A percentile compares a stretch with the other conserved stretches of the same genome.
phyloP scores from a whole-genome alignment of 1,140 invertebrate genomes.

The Lasioglossum baleicum region DNA sequence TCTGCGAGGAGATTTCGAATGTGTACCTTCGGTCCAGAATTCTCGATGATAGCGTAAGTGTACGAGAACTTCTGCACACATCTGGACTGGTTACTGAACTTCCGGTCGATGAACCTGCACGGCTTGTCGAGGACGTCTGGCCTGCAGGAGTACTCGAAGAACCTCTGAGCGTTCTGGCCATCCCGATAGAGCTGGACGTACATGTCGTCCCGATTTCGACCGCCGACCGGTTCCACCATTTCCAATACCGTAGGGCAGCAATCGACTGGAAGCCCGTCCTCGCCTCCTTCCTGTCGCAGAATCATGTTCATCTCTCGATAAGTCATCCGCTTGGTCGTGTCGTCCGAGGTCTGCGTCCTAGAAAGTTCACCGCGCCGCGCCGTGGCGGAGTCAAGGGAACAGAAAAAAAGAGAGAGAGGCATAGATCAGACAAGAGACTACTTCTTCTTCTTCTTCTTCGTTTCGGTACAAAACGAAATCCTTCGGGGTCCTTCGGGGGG shows the following conservation, averaged over 20 bases:
- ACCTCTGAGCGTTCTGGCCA: constrained; percentile 83
- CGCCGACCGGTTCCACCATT: constrained; percentile 88
- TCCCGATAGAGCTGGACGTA: constrained; percentile 89
- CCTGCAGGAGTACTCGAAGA: constrained; percentile 90
- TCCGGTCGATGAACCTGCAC: constrained; percentile 87
- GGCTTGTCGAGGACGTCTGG: constrained; percentile 85
- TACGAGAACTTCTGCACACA: constrained; percentile 93
- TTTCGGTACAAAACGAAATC: too few relatives aligned
- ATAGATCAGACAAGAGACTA: not conserved
- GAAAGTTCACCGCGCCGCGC: not conserved
- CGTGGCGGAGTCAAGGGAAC: too few relatives aligned
- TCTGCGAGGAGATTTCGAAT: too few relatives aligned
- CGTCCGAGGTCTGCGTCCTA: constrained; percentile 68
- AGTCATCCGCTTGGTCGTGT: constrained; percentile 68
- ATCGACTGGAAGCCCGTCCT: constrained; percentile 82
- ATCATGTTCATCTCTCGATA: constrained; percentile 84
- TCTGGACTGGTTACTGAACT: constrained; percentile 84
- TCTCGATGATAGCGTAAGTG: constrained; percentile 88
- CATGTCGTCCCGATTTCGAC: constrained; percentile 85
- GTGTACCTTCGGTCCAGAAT: constrained; percentile 54
- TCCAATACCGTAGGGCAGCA: constrained; percentile 90
- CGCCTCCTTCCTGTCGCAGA: constrained; percentile 81
- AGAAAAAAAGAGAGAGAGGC: not conserved
- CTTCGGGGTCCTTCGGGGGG: too few relatives aligned
- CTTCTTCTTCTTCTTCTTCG: too few relatives aligned